phyloP scores from a whole-genome alignment of 2,888 invertebrate species.

The Oegoconia quadripuncta region DNA sequence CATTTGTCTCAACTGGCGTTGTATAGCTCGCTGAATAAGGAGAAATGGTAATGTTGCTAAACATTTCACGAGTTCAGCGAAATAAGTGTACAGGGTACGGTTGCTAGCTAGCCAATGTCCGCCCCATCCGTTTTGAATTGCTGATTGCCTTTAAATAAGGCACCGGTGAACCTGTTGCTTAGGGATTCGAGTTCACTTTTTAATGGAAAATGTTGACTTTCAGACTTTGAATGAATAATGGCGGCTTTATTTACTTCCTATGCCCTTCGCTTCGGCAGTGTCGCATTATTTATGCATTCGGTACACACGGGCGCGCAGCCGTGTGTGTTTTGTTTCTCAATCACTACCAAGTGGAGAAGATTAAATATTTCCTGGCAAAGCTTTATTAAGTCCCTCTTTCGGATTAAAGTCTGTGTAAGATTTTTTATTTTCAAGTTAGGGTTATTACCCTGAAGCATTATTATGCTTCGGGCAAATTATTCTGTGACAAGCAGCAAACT shows the following conservation, averaged over 20 bases:
- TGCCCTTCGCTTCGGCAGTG: background rate
- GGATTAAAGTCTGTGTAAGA: too few species aligned
- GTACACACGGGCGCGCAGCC: background rate
- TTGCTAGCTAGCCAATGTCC: conserved; percentile 30
- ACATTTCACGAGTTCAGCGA: background rate
- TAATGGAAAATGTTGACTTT: conserved; percentile 48
- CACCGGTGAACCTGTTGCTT: conserved; percentile 40
- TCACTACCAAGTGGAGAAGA: too few species aligned
- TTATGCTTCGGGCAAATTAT: too few species aligned
- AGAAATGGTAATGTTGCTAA: too few species aligned
- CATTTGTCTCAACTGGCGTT: background rate
- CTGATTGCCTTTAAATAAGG: conserved; percentile 45
- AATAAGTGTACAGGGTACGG: background rate
- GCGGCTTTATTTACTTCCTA: conserved; percentile 21
- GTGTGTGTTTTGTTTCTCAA: too few species aligned
- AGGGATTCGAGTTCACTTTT: conserved; percentile 36
- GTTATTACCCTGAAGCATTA: too few species aligned
- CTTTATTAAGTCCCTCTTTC: too few species aligned
- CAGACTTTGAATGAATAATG: conserved; percentile 41
- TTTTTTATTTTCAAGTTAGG: too few species aligned
- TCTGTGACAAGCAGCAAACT: too few species aligned
- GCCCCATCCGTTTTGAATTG: conserved; percentile 41
- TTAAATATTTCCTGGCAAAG: too few species aligned
- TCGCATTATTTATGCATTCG: conserved; percentile 5
- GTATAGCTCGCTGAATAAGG: too few species aligned